phyloP scores from a whole-genome alignment of 2,797 vertebrate genomes.

The Paedocypris micromegethes region DNA sequence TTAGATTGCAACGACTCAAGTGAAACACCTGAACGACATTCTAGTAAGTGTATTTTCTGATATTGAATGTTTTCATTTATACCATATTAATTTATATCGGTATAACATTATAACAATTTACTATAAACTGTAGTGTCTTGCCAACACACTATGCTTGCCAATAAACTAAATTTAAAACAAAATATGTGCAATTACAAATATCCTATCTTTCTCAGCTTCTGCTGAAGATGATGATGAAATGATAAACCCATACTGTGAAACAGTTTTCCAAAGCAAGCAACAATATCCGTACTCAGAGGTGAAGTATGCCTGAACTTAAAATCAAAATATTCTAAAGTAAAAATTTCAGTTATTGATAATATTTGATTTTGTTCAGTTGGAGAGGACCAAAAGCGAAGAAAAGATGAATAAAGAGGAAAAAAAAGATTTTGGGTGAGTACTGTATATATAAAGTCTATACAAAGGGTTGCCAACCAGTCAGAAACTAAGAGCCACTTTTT shows the following conservation, averaged over 20 bases:
- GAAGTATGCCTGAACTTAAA: background rate
- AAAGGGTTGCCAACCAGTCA: too few relatives aligned
- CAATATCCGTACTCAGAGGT: constrained; percentile 60
- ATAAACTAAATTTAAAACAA: background rate
- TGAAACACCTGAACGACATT: constrained; percentile 53
- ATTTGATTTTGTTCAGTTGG: constrained; percentile 46
- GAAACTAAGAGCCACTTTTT: too few relatives aligned
- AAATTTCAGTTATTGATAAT: background rate
- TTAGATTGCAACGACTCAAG: constrained; percentile 61
- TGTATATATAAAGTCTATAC: too few relatives aligned
- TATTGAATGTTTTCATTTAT: too few relatives aligned
- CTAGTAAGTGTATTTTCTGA: constrained; percentile 60
- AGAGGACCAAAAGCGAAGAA: constrained; percentile 48
- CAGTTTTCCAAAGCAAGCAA: constrained; percentile 68
- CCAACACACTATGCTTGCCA: background rate
- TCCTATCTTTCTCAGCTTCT: constrained; percentile 46
- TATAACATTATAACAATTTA: too few relatives aligned
- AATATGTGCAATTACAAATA: background rate
- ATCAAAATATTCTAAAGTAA: too few relatives aligned
- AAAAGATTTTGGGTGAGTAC: constrained; percentile 62
- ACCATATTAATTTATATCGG: too few relatives aligned
- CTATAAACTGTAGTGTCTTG: background rate
- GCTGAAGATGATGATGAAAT: constrained; percentile 67
- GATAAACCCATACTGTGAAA: constrained; percentile 87
- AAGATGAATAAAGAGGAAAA: constrained; percentile 48